Evolutionary conservation across 2,888 invertebrate species (phyloP).

Genomic region (Cephonodes hylas): DNA sequence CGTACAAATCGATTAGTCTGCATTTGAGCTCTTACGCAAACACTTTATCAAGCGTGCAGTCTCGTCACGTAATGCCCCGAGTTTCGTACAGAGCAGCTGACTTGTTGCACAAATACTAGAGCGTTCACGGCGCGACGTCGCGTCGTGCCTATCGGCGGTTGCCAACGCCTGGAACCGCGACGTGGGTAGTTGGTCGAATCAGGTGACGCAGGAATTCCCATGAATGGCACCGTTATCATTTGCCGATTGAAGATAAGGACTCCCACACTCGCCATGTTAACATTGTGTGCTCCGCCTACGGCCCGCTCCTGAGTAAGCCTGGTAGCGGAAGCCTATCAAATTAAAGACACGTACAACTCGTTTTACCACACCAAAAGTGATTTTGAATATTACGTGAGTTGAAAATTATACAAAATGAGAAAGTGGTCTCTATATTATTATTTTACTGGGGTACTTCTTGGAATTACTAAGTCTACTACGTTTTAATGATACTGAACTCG

Average conservation of each 20-base stretch:
- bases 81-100: conserved; percentile 51
- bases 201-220: background rate
- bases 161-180: background rate
- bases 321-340: background rate
- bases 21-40: conserved; percentile 69
- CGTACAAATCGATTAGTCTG: conserved; percentile 74
- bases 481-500: background rate
- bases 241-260: background rate
- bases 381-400: conserved; percentile 16
- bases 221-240: conserved; percentile 2
- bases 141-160: conserved; percentile 24
- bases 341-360: conserved; percentile 9
- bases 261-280: background rate
- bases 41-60: conserved; percentile 67
- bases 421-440: conserved; percentile 13
- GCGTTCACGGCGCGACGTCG: conserved; percentile 39
- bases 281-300: background rate
- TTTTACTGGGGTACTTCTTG: background rate
- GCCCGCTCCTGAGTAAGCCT: background rate
- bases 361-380: conserved; percentile 12
- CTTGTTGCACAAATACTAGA: conserved; percentile 57
- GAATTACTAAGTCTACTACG: conserved; percentile 1
- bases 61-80: conserved; percentile 66
- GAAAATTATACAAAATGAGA: conserved; percentile 16
- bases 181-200: background rate